These are phyloP conservation scores for Acanthosoma haemorrhoidale DNA, from an alignment of 2,888 invertebrate genomes.

Conservation along the genomic window DNA sequence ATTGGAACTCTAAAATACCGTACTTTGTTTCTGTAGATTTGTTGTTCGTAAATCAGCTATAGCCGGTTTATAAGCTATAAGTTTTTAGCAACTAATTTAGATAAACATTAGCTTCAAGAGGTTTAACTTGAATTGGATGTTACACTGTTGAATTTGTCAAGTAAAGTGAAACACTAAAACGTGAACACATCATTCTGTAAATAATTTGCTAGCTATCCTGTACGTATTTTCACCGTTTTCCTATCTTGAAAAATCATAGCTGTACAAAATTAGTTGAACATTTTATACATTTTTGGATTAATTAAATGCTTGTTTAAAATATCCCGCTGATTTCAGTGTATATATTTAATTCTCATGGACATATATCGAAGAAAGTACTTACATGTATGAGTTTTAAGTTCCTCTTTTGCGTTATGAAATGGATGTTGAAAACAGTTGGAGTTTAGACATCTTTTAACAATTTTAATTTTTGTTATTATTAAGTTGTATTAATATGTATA, in stretches of 20 bases:
- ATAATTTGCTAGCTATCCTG: neutral
- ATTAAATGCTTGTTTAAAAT: too few species aligned
- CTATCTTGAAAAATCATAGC: too few species aligned
- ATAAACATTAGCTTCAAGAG: too few species aligned
- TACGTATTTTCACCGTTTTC: neutral
- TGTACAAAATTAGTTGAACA: neutral
- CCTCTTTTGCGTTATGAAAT: neutral
- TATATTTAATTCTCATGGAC: neutral
- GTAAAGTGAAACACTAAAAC: too few species aligned
- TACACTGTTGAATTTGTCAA: too few species aligned
- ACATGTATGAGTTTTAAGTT: slow-evolving; percentile 1
- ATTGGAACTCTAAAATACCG: too few species aligned
- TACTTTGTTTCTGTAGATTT: too few species aligned
- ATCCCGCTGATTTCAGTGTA: neutral
- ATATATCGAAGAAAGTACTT: neutral
- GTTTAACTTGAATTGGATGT: too few species aligned
- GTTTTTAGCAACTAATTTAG: too few species aligned
- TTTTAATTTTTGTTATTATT: neutral
- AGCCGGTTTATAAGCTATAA: too few species aligned
- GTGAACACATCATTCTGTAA: neutral
- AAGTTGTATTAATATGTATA: slow-evolving; percentile 17
- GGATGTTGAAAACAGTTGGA: neutral
- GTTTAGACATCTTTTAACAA: neutral
- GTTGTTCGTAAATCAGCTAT: too few species aligned
- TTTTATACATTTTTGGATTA: slow-evolving; percentile 1